Base-by-base conservation (phyloP, 2,888 invertebrate genomes). In the Nineta flava region DNA sequence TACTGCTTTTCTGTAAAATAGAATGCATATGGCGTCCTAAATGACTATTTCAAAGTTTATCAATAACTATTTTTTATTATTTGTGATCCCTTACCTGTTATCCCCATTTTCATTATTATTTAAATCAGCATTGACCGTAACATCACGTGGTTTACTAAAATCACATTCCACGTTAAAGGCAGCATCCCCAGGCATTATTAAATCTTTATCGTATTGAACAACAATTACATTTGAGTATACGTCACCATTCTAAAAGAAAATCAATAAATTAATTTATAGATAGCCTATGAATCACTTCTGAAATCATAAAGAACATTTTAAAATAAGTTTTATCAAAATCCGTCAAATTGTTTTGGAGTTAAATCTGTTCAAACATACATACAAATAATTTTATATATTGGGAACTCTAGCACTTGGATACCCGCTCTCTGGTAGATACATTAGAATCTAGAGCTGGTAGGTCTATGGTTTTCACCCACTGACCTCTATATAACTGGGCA, bases 91-190 rank as follows among this genome's bases (percentile, higher is more conserved):
- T n/a, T 46, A 21, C 12, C 15, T 46, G 3, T 15, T 15, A n/a
- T 4, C 31, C 9, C 43, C 21, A 16, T 46, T 15, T 31, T 34
- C 13, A 17, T 35, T 32, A 2, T 9, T 17, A 46, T 50, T 42
- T 40, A 48, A 41, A 56, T 70, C 66, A 3, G 73, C 71, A 50
- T 70, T 72, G 44, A 77, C 73, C 15, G 72, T 69, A 19, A 74
- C 56, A 55, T 70, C 72, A 54, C 73, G 65, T 1, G 75, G 73
- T 53, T 70, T 68, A 35, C 73, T 68, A 57, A 77, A 78, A 61
- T 80, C 78, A 55, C 80, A 81, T 61, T 77, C 75, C 53, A 81
- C 60, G 12, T 73, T 74, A 59, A 81, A 79, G 35, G 80, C 80
- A 4, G 78, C 76, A 59, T 79, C 78, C 2, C 78, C 78, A 1